Percentiles rank a stretch among this genome's conserved stretches.
Evolutionary conservation across 2,888 invertebrate species (phyloP).

Genomic region (Cantharis rufa): DNA sequence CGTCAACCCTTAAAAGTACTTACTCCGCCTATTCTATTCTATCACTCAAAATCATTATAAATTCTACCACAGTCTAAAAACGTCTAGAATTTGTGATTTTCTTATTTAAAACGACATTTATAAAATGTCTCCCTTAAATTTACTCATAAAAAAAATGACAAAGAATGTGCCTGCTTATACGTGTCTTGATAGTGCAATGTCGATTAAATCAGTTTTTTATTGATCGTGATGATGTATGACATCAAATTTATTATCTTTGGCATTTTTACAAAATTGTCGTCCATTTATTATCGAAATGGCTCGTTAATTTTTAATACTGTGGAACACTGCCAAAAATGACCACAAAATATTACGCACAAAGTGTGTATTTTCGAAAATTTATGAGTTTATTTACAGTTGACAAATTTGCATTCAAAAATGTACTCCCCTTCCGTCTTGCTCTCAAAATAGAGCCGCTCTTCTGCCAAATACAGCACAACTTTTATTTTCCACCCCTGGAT

Average conservation of each 20-base stretch:
- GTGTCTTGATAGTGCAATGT: background rate
- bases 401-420: background rate
- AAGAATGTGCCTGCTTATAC: background rate
- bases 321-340: background rate
- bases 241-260: background rate
- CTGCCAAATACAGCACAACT: background rate
- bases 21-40: background rate
- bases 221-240: background rate
- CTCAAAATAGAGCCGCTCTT: background rate
- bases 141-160: background rate
- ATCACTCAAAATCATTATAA: background rate
- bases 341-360: background rate
- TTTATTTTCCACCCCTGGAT: background rate
- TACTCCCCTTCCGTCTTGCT: background rate
- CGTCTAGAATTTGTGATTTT: background rate
- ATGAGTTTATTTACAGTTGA: background rate
- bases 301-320: background rate
- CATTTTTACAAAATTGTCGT: background rate
- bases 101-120: background rate
- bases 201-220: background rate
- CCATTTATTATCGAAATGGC: background rate
- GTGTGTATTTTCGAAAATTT: background rate
- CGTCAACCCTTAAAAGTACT: background rate
- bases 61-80: background rate
- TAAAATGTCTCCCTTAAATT: background rate